Evolutionary conservation across 2,888 invertebrate genomes (phyloP).

Genomic region (Scaptomyza cyrtandrae): DNA sequence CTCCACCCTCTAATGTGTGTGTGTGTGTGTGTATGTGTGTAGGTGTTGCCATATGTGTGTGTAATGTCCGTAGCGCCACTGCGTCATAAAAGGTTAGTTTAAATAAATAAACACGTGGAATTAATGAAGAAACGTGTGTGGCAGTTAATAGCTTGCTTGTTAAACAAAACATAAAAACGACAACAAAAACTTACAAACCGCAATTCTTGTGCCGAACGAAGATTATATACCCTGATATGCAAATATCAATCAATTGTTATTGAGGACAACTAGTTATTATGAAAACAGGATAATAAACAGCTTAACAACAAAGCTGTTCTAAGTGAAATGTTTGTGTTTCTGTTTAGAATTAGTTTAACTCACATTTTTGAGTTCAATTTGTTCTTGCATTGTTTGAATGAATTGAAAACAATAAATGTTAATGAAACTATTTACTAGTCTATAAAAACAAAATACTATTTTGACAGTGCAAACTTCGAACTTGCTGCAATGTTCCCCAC

Average conservation of each 20-base stretch:
- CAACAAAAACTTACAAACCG: background rate
- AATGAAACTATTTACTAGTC: background rate
- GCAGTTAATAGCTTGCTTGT: constrained; percentile 47
- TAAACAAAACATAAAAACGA: constrained; percentile 11
- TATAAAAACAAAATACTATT: background rate
- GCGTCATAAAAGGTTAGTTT: constrained; percentile 74
- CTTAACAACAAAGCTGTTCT: too few species aligned
- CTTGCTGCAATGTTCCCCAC: background rate
- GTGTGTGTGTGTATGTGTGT: constrained; percentile 6
- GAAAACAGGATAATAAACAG: too few species aligned
- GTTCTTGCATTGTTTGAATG: too few species aligned
- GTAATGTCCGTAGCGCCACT: constrained; percentile 64
- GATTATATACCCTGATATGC: background rate
- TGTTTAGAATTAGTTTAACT: too few species aligned
- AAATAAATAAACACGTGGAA: constrained; percentile 77
- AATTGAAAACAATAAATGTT: too few species aligned
- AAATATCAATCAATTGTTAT: background rate
- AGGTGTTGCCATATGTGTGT: constrained; percentile 34
- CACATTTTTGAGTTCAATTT: too few species aligned
- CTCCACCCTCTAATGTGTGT: too few species aligned
- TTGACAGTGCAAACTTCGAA: background rate
- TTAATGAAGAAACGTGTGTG: constrained; percentile 74
- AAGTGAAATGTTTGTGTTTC: too few species aligned
- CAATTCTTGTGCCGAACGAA: constrained; percentile 7
- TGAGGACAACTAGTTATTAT: too few species aligned